phyloP scores from a whole-genome alignment of 2,797 vertebrate genomes.

The Myotis myotis region DNA sequence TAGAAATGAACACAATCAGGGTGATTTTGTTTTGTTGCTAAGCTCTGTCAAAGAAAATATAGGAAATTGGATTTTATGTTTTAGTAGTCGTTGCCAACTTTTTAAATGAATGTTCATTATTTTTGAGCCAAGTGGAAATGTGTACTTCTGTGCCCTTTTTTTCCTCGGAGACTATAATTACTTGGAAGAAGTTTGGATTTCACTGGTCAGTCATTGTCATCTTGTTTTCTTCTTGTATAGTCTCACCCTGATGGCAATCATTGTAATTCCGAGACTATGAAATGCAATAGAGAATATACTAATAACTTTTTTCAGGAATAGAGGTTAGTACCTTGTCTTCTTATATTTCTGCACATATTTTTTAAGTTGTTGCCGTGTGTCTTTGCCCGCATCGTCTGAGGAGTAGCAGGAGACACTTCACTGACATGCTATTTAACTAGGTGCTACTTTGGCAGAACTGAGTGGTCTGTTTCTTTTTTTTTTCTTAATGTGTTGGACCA shows the following conservation, averaged over 20 bases:
- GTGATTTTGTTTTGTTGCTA: neutral
- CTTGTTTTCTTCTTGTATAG: neutral
- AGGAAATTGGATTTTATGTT: constrained; percentile 41
- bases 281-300: neutral
- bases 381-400: constrained; percentile 11
- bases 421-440: constrained; percentile 41
- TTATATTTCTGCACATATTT: constrained; percentile 21
- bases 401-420: constrained; percentile 41
- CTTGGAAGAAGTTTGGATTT: constrained; percentile 51
- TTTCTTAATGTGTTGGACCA: constrained; percentile 26
- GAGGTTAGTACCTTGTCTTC: neutral
- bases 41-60: constrained; percentile 55
- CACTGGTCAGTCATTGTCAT: neutral
- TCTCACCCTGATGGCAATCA: constrained; percentile 32
- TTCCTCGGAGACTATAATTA: neutral
- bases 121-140: constrained; percentile 64
- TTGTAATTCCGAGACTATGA: neutral
- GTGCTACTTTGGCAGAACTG: constrained; percentile 63
- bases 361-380: neutral
- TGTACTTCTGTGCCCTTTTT: constrained; percentile 47
- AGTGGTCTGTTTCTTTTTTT: constrained; percentile 45
- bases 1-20: neutral
- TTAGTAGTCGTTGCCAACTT: constrained; percentile 49
- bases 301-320: neutral
- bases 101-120: constrained; percentile 59